Evolutionary conservation across 2,888 invertebrate species (phyloP).

Genomic region (Drosophila neonasuta): DNA sequence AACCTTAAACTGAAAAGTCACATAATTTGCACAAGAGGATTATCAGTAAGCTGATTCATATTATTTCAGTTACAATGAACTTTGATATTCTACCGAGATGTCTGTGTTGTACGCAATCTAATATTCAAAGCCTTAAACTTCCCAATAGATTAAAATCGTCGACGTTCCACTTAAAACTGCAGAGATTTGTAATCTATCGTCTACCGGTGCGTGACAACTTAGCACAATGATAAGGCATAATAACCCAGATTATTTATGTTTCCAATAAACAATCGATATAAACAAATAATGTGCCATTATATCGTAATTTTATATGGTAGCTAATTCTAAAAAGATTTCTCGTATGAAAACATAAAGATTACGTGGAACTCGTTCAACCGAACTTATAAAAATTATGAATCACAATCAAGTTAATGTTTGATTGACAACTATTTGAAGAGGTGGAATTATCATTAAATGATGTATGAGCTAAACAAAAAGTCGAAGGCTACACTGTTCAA

Average conservation of each 20-base stretch:
- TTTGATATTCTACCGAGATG: constrained; percentile 26
- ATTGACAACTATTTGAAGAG: constrained; percentile 10
- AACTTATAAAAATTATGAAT: constrained; percentile 28
- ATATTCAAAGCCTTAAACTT: constrained; percentile 8
- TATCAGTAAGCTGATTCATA: constrained; percentile 22
- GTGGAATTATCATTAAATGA: constrained; percentile 10
- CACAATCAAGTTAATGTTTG: constrained; percentile 8
- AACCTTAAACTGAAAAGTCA: constrained; percentile 1
- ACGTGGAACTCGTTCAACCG: not conserved
- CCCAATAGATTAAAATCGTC: constrained; percentile 29
- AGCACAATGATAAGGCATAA: constrained; percentile 26
- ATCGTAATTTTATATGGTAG: constrained; percentile 39
- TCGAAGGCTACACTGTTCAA: constrained; percentile 1
- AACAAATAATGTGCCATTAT: constrained; percentile 37
- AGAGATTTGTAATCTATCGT: constrained; percentile 28
- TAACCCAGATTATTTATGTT: constrained; percentile 48
- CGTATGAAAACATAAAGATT: constrained; percentile 26
- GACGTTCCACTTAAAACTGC: constrained; percentile 5
- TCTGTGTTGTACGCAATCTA: constrained; percentile 33
- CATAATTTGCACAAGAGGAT: constrained; percentile 6
- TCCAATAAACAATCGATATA: constrained; percentile 41
- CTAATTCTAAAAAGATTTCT: constrained; percentile 2
- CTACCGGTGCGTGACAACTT: constrained; percentile 11
- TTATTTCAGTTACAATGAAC: constrained; percentile 14
- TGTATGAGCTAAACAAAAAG: not conserved